A percentile compares a stretch with the other conserved stretches of the same genome.
phyloP scores from a whole-genome alignment of 2,113 vertebrate species.

The Acanthisitta chloris region DNA sequence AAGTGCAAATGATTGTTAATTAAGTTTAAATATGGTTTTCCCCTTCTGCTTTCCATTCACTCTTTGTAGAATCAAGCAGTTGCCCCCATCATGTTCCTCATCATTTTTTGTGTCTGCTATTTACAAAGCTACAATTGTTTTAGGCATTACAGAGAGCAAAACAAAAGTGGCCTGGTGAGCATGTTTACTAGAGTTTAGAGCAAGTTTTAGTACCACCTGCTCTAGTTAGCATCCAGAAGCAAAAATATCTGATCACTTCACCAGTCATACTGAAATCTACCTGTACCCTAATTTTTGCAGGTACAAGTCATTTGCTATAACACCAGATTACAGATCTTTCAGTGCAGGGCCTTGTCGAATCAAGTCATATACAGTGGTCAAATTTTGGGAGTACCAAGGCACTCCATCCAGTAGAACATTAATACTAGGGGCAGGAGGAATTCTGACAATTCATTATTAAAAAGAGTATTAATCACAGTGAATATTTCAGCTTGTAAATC shows the following conservation, averaged over 20 bases:
- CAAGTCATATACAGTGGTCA: background rate
- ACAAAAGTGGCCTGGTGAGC: background rate
- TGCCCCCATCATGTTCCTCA: background rate
- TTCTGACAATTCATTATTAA: background rate
- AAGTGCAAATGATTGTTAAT: slow-evolving; percentile 18
- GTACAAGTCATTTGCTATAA: background rate
- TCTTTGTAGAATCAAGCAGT: background rate
- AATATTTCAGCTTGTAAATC: background rate
- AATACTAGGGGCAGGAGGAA: background rate
- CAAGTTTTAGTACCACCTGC: background rate
- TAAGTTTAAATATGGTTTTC: background rate
- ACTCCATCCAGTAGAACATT: background rate
- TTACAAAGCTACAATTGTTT: background rate
- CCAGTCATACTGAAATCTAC: background rate
- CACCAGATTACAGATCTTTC: background rate
- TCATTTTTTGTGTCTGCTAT: background rate
- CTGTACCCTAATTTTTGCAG: background rate
- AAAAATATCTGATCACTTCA: background rate
- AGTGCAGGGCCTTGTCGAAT: background rate
- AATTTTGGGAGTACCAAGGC: background rate
- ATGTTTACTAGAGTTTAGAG: background rate
- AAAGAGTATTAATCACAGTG: background rate
- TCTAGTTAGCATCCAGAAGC: background rate
- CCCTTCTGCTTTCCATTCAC: background rate
- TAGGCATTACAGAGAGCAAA: background rate